phyloP scores from a whole-genome alignment of 2,888 invertebrate genomes.

The Chrysolina americana region DNA sequence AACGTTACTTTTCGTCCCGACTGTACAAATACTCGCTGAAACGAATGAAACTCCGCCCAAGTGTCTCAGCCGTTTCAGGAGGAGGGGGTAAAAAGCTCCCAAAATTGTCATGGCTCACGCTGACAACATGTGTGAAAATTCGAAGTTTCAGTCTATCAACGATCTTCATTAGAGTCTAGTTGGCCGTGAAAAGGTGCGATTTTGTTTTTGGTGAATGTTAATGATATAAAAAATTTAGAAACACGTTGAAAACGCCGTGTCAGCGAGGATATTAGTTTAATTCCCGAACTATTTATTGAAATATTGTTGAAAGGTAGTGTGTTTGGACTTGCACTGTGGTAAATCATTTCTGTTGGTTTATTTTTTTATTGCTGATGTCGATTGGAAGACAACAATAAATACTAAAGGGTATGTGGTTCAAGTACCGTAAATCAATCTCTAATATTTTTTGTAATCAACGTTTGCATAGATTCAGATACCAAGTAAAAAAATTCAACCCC shows the following conservation, averaged over 20 bases:
- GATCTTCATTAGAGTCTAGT: slow-evolving; percentile 62
- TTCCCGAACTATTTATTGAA: slow-evolving; percentile 51
- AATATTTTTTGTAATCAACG: too few relatives aligned
- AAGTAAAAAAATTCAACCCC: too few relatives aligned
- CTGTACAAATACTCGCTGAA: slow-evolving; percentile 43
- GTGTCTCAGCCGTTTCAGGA: slow-evolving; percentile 33
- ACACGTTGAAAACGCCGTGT: slow-evolving; percentile 59
- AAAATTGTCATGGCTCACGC: slow-evolving; percentile 60
- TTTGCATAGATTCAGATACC: too few relatives aligned
- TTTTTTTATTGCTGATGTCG: slow-evolving; percentile 5
- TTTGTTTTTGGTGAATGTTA: slow-evolving; percentile 45
- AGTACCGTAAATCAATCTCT: too few relatives aligned
- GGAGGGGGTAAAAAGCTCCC: slow-evolving; percentile 52
- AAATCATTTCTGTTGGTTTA: background rate
- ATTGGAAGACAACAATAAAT: background rate
- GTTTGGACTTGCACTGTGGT: background rate
- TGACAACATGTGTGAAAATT: slow-evolving; percentile 69
- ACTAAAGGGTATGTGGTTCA: background rate
- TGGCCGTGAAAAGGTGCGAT: slow-evolving; percentile 58
- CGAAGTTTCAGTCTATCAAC: slow-evolving; percentile 66
- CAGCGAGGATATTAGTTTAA: slow-evolving; percentile 60
- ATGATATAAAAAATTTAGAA: slow-evolving; percentile 49
- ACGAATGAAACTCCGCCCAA: slow-evolving; percentile 41
- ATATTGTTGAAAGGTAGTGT: slow-evolving; percentile 14
- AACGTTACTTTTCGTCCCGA: slow-evolving; percentile 29